Evolutionary conservation across 2,113 vertebrate species (phyloP), one percentile per base, ranked within the genome.

Genomic region (Barbus barbus): DNA sequence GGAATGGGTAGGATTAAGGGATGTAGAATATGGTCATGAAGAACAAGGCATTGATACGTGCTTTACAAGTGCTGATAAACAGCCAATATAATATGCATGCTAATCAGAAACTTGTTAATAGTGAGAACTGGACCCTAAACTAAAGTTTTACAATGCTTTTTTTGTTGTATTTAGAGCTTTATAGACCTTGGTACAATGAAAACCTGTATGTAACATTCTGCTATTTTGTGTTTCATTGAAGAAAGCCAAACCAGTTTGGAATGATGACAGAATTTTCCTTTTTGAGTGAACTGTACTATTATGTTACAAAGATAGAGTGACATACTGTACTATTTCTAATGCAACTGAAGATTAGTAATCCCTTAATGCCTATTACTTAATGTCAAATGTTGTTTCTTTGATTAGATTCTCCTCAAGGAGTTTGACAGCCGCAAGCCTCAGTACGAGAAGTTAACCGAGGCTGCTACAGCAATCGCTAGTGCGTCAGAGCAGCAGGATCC

Each of bases 391-490:
- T 61, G 14, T 22, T 41, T 9, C 61, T 63, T 48, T 73, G 9
- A 48, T 75, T 22, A 99, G 98, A 99, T 99, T 90, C 94, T 99
- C 41, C 95, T 97, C n/a, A 97, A 99, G 87, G 98, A 99, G 87
- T 99, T 99, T 85, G 96, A 97, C 87, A 97, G 96, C 33, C 95
- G 96, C 82, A 97, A 95, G 84, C 93, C 94, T 56, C 97, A 99
- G 46, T 97, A 96, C 0, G 96, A 99, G 24, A 96, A 97, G 89
- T 92, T 99, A 14, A 95, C 93, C 9, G 65, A 93, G 58, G 95
- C 96, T 7, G 96, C 95, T 1, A 89, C 92, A 2, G 91, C 94
- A 80, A 96, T 99, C 78, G 87, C 97, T 58, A 95, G 90, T 90
- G 94, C 93, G 65, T 95, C 96, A 5, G 93, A 90, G 9, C 94